phyloP scores from a whole-genome alignment of 1,140 invertebrate genomes.

The Brachionus paranguensis region DNA sequence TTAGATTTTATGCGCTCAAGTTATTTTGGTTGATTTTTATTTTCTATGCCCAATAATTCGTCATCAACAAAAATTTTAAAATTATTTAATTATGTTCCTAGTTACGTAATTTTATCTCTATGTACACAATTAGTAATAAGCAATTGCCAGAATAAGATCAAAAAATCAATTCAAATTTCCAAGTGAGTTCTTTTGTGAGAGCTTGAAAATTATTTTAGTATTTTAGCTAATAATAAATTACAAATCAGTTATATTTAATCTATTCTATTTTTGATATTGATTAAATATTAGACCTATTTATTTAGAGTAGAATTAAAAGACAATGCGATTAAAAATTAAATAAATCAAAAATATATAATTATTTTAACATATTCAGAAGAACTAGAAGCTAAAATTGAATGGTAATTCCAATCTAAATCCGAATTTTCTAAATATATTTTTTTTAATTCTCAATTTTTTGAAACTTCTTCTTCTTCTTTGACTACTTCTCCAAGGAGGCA shows the following conservation, averaged over 20 bases:
- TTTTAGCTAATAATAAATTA: background rate
- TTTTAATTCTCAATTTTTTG: too few relatives aligned
- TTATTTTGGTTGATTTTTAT: background rate
- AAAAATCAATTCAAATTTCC: background rate
- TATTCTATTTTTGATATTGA: too few relatives aligned
- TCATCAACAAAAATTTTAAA: background rate
- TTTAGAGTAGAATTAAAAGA: background rate
- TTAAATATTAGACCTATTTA: background rate
- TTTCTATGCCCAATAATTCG: background rate
- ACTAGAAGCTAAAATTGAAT: background rate
- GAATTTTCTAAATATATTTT: too few relatives aligned
- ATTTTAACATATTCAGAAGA: background rate
- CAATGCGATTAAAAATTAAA: background rate
- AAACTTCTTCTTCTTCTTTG: too few relatives aligned
- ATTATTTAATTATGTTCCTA: background rate
- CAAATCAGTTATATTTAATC: too few relatives aligned
- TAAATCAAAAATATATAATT: background rate
- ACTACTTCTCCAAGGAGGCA: too few relatives aligned
- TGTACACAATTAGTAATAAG: background rate
- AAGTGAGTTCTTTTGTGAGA: too few relatives aligned
- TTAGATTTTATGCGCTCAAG: background rate
- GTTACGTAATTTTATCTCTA: background rate
- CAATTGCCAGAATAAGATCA: background rate
- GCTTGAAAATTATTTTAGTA: too few relatives aligned
- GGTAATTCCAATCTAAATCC: background rate